Evolutionary conservation across 2,113 vertebrate genomes (phyloP).

Genomic region (Saimiri boliviensis): DNA sequence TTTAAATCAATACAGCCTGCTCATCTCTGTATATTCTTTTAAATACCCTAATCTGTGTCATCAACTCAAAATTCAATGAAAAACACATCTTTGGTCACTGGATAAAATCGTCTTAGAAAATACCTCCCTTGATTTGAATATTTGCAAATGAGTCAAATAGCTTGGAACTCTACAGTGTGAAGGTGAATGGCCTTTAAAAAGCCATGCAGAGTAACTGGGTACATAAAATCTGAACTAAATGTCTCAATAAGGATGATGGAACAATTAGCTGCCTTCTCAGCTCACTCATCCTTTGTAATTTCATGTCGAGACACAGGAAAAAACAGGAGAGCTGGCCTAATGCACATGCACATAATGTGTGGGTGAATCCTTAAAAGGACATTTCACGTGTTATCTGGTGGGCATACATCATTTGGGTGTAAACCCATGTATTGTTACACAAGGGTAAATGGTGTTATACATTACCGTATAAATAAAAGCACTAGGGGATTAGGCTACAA

Average conservation of each 20-base stretch:
- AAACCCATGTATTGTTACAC: neutral
- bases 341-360: neutral
- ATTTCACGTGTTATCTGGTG: neutral
- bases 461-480: neutral
- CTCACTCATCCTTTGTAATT: neutral
- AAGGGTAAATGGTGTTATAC: neutral
- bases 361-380: neutral
- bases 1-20: neutral
- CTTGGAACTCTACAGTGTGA: neutral
- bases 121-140: constrained; percentile 7
- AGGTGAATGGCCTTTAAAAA: neutral
- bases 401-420: neutral
- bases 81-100: neutral
- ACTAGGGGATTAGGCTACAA: neutral
- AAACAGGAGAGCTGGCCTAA: neutral
- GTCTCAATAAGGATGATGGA: neutral
- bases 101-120: constrained; percentile 32
- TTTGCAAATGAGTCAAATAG: constrained; percentile 39
- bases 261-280: neutral
- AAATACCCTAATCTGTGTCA: constrained; percentile 11
- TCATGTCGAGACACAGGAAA: neutral
- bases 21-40: neutral
- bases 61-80: constrained; percentile 22
- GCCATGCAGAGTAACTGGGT: neutral
- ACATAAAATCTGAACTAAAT: neutral